Evolutionary conservation across 2,113 vertebrate genomes (phyloP).

Genomic region (Donacobius atricapilla): DNA sequence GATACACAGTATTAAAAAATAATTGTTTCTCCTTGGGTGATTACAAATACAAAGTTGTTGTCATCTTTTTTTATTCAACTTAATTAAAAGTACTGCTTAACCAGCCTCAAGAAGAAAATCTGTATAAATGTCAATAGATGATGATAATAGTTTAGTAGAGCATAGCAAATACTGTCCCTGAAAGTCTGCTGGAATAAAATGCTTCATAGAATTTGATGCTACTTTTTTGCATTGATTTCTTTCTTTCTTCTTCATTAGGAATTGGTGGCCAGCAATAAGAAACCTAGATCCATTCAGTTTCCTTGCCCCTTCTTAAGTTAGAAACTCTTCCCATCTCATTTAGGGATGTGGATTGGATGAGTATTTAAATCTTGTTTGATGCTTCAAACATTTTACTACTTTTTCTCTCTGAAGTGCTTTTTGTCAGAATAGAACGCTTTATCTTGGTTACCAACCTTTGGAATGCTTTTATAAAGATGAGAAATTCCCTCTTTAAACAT

Average conservation of each 20-base stretch:
- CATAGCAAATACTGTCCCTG: background rate
- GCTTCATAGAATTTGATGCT: background rate
- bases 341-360: background rate
- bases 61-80: background rate
- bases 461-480: background rate
- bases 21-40: background rate
- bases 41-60: background rate
- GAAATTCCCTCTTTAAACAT: background rate
- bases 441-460: background rate
- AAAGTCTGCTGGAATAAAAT: background rate
- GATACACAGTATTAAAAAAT: background rate
- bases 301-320: background rate
- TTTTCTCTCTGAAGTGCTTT: background rate
- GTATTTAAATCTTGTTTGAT: background rate
- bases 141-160: background rate
- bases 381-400: background rate
- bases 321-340: background rate
- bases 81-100: background rate
- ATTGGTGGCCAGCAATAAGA: background rate
- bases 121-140: background rate
- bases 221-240: background rate
- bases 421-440: background rate
- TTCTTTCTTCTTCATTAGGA: background rate
- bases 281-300: background rate
- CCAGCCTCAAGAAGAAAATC: background rate